Evolutionary conservation across 2,797 vertebrate genomes (phyloP).

Genomic region (Netta rufina): DNA sequence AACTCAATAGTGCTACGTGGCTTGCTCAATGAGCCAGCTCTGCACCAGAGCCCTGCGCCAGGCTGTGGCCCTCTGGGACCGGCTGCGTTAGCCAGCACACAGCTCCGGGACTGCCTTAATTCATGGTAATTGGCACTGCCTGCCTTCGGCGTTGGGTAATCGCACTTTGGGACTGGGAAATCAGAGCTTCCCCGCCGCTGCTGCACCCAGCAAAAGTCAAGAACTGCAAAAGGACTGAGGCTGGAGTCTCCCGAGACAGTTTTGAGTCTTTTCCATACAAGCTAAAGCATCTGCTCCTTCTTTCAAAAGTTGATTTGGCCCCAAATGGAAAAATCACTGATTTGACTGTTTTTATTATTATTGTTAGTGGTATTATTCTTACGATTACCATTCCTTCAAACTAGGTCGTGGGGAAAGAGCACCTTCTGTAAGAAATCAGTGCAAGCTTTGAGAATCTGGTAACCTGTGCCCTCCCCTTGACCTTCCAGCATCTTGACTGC

Average conservation of each 20-base stretch:
- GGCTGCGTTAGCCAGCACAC: background rate
- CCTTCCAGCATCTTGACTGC: background rate
- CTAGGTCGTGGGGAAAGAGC: background rate
- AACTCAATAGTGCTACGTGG: background rate
- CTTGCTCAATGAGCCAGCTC: background rate
- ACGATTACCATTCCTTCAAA: background rate
- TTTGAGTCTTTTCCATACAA: background rate
- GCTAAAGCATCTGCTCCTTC: background rate
- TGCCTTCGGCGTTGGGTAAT: background rate
- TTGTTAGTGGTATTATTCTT: background rate
- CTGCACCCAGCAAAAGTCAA: background rate
- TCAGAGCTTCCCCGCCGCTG: background rate
- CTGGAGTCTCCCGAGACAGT: background rate
- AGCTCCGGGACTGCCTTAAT: slow-evolving; percentile 24
- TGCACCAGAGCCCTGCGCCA: background rate
- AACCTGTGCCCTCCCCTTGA: background rate
- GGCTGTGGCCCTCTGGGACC: background rate
- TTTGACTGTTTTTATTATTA: background rate
- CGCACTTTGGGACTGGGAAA: background rate
- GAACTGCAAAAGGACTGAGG: background rate
- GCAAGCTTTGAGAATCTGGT: background rate
- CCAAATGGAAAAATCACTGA: background rate
- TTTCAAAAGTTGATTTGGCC: background rate
- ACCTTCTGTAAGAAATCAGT: background rate
- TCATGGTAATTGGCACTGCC: background rate